Base-by-base conservation (phyloP, 2,113 vertebrate species). In the Oryzias celebensis region DNA sequence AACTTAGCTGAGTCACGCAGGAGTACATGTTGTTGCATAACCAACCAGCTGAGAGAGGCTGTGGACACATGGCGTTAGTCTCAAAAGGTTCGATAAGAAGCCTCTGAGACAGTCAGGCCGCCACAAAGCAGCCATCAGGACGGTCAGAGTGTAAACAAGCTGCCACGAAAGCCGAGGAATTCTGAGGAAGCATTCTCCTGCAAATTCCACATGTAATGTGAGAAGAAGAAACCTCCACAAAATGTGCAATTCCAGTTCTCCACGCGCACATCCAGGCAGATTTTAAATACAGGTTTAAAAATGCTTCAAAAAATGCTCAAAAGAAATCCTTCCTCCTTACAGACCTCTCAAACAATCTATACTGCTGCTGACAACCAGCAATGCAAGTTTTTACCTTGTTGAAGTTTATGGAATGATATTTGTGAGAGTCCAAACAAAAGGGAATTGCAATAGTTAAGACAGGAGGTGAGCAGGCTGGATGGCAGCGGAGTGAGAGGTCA, bases 61-160 rank as follows among this genome's bases (percentile, higher is more conserved):
- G 42, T 7, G 4, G 22, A 57, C 18, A 10, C 10, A 4, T 41
- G 3, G 18, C 50, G 36, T 65, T 51, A 49, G 18, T 60, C 61
- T 63, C n/a, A 47, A 43, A 71, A 53, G 43, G 18, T 71, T 54
- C 49, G 36, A 53, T 55, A 17, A 23, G 54, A 28, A 59, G 45
- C 56, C 45, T 23, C 41, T 31, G 31, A 18, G 47, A 62, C 4
- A 2, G 12, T 22, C 44, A 24, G 7, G 16, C 52, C 60, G 24
- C 14, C 3, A 51, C 13, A 7, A 73, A 69, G 41, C 31, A 66
- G 20, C 26, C 49, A 1, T 16, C 26, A 7, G 44, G 48, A 68
- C 51, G 59, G 52, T 72, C 45, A 55, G 61, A 47, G 31, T 23
- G 62, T 46, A 64, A 79, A 65, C 43, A 13, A 22, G 15, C 18